These are phyloP conservation scores for Ailurus styani DNA, from an alignment of 2,113 vertebrate genomes.

Conservation along the genomic window DNA sequence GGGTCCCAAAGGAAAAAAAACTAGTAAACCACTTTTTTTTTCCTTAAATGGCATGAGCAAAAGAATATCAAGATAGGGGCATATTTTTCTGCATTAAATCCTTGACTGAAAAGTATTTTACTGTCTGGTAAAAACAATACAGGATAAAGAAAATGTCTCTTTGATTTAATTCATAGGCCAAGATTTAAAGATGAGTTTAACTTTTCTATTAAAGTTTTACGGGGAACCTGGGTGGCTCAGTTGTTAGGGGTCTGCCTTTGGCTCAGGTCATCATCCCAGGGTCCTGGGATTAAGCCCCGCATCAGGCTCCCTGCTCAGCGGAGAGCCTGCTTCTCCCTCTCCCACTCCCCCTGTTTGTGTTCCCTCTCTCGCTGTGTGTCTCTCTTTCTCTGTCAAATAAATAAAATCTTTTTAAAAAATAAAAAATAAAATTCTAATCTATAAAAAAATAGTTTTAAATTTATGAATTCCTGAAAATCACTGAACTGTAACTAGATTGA, in stretches of 20 bases:
- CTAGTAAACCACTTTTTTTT: neutral
- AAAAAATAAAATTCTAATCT: too few species aligned
- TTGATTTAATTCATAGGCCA: neutral
- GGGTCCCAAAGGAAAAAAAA: neutral
- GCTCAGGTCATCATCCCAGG: too few species aligned
- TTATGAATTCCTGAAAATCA: slow-evolving; percentile 18
- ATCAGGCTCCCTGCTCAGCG: too few species aligned
- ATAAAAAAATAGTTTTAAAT: too few species aligned
- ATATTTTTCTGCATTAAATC: neutral
- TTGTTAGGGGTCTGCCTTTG: too few species aligned
- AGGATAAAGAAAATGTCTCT: neutral
- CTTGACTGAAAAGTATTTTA: slow-evolving; percentile 10
- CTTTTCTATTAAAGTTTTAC: slow-evolving; percentile 22
- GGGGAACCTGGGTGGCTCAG: too few species aligned
- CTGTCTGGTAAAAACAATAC: neutral
- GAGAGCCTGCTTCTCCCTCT: too few species aligned
- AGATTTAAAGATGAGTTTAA: neutral
- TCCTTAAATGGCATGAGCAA: neutral
- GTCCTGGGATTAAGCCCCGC: too few species aligned
- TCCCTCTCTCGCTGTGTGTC: too few species aligned
- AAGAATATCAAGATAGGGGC: neutral
- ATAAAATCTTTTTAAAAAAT: too few species aligned
- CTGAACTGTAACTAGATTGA: slow-evolving; percentile 3
- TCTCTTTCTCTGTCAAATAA: too few species aligned
- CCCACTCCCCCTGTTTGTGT: too few species aligned